A percentile compares a stretch with the other conserved stretches of the same genome.
Conservation (phyloP, 1,140 invertebrate species). For the Goniozus legneri region DNA sequence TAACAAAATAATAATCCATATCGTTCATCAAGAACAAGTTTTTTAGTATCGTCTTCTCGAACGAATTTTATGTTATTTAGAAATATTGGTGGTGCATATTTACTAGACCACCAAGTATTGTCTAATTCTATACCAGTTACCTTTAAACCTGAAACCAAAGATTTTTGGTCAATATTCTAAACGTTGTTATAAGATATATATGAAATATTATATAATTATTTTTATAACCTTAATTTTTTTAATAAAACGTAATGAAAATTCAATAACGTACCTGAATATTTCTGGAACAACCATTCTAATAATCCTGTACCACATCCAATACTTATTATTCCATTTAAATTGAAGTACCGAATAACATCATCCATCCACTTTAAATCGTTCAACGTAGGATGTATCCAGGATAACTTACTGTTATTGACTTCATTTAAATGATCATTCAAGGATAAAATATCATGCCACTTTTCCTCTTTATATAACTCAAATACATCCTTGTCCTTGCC, state of each 20-base stretch:
- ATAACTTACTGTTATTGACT: constrained; percentile 42
- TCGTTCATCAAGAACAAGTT: constrained; percentile 29
- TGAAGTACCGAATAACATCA: constrained; percentile 27
- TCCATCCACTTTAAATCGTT: constrained; percentile 51
- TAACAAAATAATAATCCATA: constrained; percentile 71
- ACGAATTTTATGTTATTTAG: constrained; percentile 45
- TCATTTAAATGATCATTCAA: constrained; percentile 22
- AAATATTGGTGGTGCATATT: constrained; percentile 58
- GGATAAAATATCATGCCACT: constrained; percentile 34
- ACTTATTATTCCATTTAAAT: constrained; percentile 47
- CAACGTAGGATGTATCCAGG: constrained; percentile 60
- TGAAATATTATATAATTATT: too few relatives aligned
- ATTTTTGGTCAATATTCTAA: neutral
- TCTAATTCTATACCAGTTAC: constrained; percentile 61
- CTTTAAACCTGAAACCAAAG: constrained; percentile 42
- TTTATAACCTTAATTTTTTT: too few relatives aligned
- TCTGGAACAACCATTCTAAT: constrained; percentile 57
- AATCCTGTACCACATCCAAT: constrained; percentile 60
- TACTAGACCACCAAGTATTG: constrained; percentile 60
- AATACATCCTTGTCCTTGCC: constrained; percentile 32
- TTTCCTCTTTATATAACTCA: constrained; percentile 22
- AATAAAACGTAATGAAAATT: too few relatives aligned
- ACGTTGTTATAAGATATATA: too few relatives aligned
- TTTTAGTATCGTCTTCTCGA: constrained; percentile 37
- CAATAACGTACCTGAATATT: constrained; percentile 45